Conservation (phyloP, 2,113 vertebrate genomes). For the Bagarius yarrelli region DNA sequence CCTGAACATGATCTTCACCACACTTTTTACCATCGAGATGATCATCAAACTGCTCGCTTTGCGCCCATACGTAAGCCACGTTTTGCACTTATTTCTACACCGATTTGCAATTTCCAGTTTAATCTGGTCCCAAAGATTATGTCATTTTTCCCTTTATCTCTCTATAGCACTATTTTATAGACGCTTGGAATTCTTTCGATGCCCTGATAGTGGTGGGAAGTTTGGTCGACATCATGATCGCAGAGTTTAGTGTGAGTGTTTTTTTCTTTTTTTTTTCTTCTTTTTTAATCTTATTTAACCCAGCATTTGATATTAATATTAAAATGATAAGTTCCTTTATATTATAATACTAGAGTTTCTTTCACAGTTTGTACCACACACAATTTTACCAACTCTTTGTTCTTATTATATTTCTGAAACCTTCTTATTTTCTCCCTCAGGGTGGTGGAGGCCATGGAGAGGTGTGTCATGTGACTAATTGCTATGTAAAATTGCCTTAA, state of each 20-base stretch:
- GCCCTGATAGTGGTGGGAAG: conserved; percentile 93
- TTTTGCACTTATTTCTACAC: too few species aligned
- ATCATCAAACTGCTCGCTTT: conserved; percentile 90
- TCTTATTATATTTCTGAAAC: conserved; percentile 24
- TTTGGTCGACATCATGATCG: conserved; percentile 90
- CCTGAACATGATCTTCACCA: conserved; percentile 93
- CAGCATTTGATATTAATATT: not conserved
- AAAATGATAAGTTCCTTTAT: too few species aligned
- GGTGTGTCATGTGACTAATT: conserved; percentile 14
- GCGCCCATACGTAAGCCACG: conserved; percentile 75
- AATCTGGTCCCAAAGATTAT: too few species aligned
- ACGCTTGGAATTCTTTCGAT: conserved; percentile 94
- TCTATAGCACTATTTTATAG: conserved; percentile 85
- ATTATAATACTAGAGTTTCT: too few species aligned
- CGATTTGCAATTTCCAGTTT: not conserved
- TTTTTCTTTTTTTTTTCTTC: not conserved
- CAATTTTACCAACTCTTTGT: conserved; percentile 24
- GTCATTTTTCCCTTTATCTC: not conserved
- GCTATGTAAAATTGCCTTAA: not conserved
- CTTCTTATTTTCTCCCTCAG: conserved; percentile 17
- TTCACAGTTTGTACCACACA: not conserved
- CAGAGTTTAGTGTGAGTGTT: conserved; percentile 86
- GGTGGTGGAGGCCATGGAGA: conserved; percentile 51
- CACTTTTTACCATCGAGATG: conserved; percentile 92
- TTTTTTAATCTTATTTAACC: too few species aligned